phyloP scores from a whole-genome alignment of 1,140 invertebrate species.

The Contarinia nasturtii region DNA sequence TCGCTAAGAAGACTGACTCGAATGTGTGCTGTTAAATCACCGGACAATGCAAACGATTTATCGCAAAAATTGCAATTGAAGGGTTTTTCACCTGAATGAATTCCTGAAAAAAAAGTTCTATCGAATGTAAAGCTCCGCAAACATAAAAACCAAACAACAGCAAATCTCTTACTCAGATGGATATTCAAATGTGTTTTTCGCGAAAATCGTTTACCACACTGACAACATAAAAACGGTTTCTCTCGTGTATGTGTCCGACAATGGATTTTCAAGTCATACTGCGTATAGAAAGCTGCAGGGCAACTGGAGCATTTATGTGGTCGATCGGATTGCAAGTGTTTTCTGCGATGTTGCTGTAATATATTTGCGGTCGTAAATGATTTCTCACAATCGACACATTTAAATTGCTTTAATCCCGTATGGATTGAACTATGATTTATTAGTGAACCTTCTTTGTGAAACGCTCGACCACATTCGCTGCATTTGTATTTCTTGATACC shows the following conservation, averaged over 20 bases:
- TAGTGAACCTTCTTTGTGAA: slow-evolving; percentile 39
- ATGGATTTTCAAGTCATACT: slow-evolving; percentile 16
- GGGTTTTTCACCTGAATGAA: slow-evolving; percentile 34
- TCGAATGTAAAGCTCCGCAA: too few species aligned
- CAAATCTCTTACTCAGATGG: slow-evolving; percentile 8
- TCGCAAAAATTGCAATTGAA: slow-evolving; percentile 30
- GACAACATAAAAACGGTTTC: slow-evolving; percentile 28
- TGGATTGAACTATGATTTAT: slow-evolving; percentile 43
- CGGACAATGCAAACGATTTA: slow-evolving; percentile 7
- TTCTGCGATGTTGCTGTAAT: slow-evolving; percentile 22
- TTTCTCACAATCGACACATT: slow-evolving; percentile 27
- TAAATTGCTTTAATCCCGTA: slow-evolving; percentile 23
- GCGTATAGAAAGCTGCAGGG: slow-evolving; percentile 39
- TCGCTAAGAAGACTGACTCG: background rate
- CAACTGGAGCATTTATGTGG: slow-evolving; percentile 71
- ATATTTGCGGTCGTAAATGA: slow-evolving; percentile 19
- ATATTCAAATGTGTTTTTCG: slow-evolving; percentile 21
- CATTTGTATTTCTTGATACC: slow-evolving; percentile 48
- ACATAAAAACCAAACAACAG: background rate
- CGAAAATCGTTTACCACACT: slow-evolving; percentile 26
- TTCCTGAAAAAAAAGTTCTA: slow-evolving; percentile 6
- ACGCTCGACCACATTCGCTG: slow-evolving; percentile 66
- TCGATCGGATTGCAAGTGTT: slow-evolving; percentile 61
- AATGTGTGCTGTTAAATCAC: background rate
- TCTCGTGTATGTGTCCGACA: slow-evolving; percentile 29